phyloP scores from a whole-genome alignment of 2,113 vertebrate genomes.

The Neolamprologus falcicula region DNA sequence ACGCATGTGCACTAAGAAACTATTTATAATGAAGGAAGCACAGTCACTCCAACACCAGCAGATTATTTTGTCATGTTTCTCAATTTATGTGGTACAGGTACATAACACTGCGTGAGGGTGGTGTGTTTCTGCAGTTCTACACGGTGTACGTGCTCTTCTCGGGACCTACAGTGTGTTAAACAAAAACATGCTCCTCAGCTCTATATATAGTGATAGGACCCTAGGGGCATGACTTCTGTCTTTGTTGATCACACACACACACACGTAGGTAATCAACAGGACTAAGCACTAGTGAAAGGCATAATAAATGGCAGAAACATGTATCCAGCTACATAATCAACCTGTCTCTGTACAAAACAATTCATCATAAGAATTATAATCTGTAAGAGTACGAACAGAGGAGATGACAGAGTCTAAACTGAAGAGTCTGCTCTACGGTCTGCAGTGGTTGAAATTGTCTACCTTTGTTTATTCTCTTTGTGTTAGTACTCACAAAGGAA shows the following conservation, averaged over 20 bases:
- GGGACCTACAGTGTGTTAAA: not conserved
- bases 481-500: not conserved
- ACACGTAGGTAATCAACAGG: not conserved
- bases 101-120: not conserved
- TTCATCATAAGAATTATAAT: not conserved
- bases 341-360: not conserved
- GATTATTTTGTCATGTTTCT: not conserved
- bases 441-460: not conserved
- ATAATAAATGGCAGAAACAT: not conserved
- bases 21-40: not conserved
- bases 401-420: not conserved
- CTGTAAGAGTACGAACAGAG: not conserved
- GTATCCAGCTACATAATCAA: not conserved
- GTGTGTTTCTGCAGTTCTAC: not conserved
- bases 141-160: accelerated
- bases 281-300: not conserved
- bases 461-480: not conserved
- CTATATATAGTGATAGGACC: not conserved
- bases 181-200: not conserved
- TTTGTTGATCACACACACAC: not conserved
- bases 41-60: not conserved
- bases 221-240: not conserved
- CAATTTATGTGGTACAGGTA: not conserved
- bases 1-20: not conserved
- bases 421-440: not conserved